A percentile compares a stretch with the other conserved stretches of the same genome.
These are phyloP conservation scores for Phylloscopus trochiloides DNA, from an alignment of 2,113 vertebrate species.

Conservation along the genomic window DNA sequence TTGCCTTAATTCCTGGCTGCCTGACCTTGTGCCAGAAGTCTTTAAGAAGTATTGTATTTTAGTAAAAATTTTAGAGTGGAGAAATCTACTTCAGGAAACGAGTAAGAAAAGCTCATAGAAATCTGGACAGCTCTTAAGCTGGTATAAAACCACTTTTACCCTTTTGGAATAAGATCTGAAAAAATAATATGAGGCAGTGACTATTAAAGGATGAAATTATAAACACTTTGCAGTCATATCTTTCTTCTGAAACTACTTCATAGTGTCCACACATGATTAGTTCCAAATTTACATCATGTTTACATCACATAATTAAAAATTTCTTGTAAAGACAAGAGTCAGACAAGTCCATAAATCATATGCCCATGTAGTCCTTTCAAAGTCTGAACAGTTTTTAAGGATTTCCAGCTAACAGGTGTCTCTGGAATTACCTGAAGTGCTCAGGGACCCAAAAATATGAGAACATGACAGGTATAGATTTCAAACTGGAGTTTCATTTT, in stretches of 20 bases:
- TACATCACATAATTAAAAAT: background rate
- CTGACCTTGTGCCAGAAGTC: background rate
- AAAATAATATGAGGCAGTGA: background rate
- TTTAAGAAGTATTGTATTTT: background rate
- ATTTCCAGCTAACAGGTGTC: slow-evolving; percentile 9
- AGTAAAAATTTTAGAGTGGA: background rate
- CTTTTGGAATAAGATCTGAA: background rate
- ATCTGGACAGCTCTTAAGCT: background rate
- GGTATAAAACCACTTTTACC: rapidly evolving
- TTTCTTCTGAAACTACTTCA: background rate
- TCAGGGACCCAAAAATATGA: background rate
- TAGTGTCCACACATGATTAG: background rate
- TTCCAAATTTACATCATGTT: background rate
- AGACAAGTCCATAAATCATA: background rate
- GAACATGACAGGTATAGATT: slow-evolving; percentile 25
- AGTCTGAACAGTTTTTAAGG: background rate
- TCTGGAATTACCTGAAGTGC: slow-evolving; percentile 19
- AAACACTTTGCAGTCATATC: rapidly evolving
- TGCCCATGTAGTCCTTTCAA: background rate
- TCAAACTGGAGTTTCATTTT: slow-evolving; percentile 26
- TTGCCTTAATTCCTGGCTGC: background rate
- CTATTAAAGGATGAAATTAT: background rate
- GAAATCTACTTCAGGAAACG: background rate
- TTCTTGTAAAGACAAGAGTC: background rate
- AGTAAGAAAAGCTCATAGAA: background rate